Conservation (phyloP, 2,797 vertebrate species). For the Podargus strigoides region DNA sequence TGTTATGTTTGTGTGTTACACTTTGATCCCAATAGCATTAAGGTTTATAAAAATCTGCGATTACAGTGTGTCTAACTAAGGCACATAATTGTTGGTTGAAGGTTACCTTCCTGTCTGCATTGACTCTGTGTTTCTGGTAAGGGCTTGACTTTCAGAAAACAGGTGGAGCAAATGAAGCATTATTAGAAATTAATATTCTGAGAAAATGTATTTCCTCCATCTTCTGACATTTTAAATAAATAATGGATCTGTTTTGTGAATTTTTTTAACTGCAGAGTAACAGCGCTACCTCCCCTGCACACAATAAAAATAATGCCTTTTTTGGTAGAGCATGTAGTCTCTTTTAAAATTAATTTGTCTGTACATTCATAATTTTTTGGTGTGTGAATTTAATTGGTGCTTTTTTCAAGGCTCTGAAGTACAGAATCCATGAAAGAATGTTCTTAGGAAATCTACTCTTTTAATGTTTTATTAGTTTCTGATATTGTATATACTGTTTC, state of each 20-base stretch:
- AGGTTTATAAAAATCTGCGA: background rate
- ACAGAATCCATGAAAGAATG: background rate
- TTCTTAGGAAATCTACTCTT: background rate
- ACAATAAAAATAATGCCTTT: background rate
- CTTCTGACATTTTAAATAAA: background rate
- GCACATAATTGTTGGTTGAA: conserved; percentile 15
- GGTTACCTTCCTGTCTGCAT: conserved; percentile 4
- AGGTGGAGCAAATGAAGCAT: background rate
- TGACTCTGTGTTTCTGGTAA: conserved; percentile 28
- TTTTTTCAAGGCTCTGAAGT: background rate
- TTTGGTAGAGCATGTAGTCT: background rate
- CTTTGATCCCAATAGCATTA: background rate
- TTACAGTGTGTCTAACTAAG: background rate
- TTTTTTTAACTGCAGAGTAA: background rate
- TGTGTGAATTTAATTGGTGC: background rate
- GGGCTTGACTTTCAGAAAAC: background rate
- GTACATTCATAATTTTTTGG: background rate
- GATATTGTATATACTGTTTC: background rate
- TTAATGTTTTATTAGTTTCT: background rate
- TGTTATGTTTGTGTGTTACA: background rate
- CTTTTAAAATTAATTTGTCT: background rate
- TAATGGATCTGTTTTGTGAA: background rate
- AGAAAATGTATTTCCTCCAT: background rate
- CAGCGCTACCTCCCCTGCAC: background rate
- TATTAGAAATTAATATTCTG: background rate